Evolutionary conservation across 2,888 invertebrate species (phyloP).

Genomic region (Dryococelus australis): DNA sequence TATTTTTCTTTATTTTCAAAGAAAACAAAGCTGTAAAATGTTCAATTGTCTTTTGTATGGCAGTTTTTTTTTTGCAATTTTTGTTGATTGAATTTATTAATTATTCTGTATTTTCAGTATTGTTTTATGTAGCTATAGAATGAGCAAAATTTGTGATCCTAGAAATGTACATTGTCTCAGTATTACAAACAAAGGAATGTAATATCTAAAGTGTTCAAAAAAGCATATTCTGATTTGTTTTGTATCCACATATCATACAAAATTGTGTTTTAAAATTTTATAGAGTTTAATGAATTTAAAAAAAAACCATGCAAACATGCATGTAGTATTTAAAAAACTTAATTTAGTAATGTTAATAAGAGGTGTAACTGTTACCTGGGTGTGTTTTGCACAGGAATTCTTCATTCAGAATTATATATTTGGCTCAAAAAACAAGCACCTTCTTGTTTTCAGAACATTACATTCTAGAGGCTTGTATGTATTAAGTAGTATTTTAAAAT

Average conservation of each 20-base stretch:
- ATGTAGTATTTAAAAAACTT: background rate
- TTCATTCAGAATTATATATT: background rate
- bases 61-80: background rate
- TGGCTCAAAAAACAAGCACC: background rate
- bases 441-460: background rate
- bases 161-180: background rate
- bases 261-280: conserved; percentile 11
- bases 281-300: background rate
- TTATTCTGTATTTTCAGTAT: background rate
- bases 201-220: background rate
- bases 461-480: background rate
- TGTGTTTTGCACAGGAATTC: background rate
- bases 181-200: background rate
- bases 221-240: background rate
- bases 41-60: conserved; percentile 23
- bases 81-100: background rate
- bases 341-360: background rate
- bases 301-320: background rate
- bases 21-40: conserved; percentile 13
- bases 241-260: background rate
- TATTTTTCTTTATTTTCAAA: conserved; percentile 5
- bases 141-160: conserved; percentile 3
- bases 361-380: background rate
- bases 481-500: background rate
- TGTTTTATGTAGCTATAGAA: background rate